Conservation (phyloP, 2,888 invertebrate species). For the Odontomyia ornata region DNA sequence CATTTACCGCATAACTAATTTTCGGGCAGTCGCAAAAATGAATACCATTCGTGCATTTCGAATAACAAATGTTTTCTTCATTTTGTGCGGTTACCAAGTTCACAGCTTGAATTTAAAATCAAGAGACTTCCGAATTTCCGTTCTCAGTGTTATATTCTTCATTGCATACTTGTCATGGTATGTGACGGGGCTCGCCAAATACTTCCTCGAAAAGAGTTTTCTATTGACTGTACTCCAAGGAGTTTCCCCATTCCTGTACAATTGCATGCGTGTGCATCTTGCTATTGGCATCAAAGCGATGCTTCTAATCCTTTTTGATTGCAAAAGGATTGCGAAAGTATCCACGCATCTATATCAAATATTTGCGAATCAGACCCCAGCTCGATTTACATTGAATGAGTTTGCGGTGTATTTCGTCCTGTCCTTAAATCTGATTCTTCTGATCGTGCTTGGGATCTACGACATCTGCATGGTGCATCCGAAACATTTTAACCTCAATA, state of each 20-base stretch:
- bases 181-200: conserved; percentile 38
- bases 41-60: conserved; percentile 54
- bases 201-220: conserved; percentile 36
- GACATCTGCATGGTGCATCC: conserved; percentile 17
- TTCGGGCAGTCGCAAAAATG: conserved; percentile 50
- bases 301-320: conserved; percentile 20
- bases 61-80: conserved; percentile 52
- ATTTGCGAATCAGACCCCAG: not conserved
- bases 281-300: conserved; percentile 41
- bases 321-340: conserved; percentile 36
- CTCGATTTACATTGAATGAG: conserved; percentile 10
- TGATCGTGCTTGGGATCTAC: not conserved
- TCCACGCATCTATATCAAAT: conserved; percentile 10
- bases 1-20: not conserved
- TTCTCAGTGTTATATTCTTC: conserved; percentile 52
- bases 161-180: conserved; percentile 52
- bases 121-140: conserved; percentile 51
- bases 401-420: conserved; percentile 23
- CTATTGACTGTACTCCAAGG: conserved; percentile 7
- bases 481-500: conserved; percentile 20
- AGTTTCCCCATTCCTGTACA: conserved; percentile 42
- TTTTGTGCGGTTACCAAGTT: conserved; percentile 54
- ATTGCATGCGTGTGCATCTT: conserved; percentile 44
- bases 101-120: conserved; percentile 52
- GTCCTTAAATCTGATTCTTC: conserved; percentile 3